phyloP scores from a whole-genome alignment of 2,113 vertebrate species.

The Euleptes europaea region DNA sequence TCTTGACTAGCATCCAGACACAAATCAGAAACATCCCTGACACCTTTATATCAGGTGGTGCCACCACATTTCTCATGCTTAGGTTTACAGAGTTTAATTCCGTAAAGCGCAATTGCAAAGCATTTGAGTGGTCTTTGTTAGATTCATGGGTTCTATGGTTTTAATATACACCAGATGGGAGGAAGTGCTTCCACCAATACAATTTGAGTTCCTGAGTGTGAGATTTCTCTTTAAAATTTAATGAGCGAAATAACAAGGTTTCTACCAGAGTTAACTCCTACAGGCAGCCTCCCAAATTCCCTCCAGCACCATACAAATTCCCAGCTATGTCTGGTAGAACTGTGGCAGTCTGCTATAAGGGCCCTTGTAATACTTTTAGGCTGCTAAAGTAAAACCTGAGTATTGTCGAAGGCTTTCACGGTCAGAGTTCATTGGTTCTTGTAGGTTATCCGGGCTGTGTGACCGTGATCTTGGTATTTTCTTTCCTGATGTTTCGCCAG shows the following conservation, averaged over 20 bases:
- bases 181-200: not conserved
- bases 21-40: not conserved
- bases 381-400: not conserved
- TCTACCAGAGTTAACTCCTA: not conserved
- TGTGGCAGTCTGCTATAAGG: not conserved
- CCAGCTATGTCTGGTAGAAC: not conserved
- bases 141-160: not conserved
- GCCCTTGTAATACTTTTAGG: rapidly evolving
- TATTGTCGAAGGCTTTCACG: too few species aligned
- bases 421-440: too few species aligned
- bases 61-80: not conserved
- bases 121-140: not conserved
- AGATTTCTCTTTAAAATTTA: slow-evolving; percentile 13
- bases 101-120: not conserved
- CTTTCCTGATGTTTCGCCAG: too few species aligned
- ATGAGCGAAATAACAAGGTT: slow-evolving; percentile 8
- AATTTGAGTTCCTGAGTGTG: not conserved
- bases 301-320: not conserved
- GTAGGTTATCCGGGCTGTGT: too few species aligned
- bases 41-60: not conserved
- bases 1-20: not conserved
- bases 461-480: too few species aligned
- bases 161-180: not conserved
- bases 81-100: not conserved
- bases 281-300: not conserved